A percentile compares a stretch with the other conserved stretches of the same genome.
Evolutionary conservation across 2,888 invertebrate genomes (phyloP).

Genomic region (Xestoiulus laeticollis): DNA sequence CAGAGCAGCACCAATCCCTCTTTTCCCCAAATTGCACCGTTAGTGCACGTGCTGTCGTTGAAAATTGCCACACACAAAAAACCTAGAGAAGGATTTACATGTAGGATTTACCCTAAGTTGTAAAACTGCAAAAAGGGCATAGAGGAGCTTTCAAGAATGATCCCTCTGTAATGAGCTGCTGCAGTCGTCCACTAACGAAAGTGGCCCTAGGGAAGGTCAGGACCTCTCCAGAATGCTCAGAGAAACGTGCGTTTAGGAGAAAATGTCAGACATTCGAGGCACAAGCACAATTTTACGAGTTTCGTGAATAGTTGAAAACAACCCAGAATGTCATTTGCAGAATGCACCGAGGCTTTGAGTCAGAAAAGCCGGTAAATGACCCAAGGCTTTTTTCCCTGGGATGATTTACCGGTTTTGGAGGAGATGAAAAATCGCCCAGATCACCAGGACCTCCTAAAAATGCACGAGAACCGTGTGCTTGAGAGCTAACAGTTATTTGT

Average conservation of each 20-base stretch:
- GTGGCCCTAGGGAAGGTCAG: conserved; percentile 15
- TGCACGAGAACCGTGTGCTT: too few relatives aligned
- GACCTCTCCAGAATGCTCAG: background rate
- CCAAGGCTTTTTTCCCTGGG: background rate
- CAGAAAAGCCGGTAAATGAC: background rate
- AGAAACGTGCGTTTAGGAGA: background rate
- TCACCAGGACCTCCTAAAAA: background rate
- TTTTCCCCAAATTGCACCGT: background rate
- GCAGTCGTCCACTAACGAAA: background rate
- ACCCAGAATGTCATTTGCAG: background rate
- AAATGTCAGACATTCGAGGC: background rate
- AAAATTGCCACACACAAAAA: too few relatives aligned
- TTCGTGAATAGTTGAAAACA: background rate
- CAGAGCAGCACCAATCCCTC: background rate
- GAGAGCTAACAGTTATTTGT: too few relatives aligned
- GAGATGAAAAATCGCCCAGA: background rate
- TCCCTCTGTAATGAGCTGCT: background rate
- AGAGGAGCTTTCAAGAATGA: background rate
- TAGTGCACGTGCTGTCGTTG: background rate
- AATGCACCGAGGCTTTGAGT: background rate
- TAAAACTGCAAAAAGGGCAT: background rate
- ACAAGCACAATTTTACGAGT: background rate
- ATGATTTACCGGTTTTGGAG: background rate
- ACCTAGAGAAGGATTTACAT: background rate
- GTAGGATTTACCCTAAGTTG: background rate